Evolutionary conservation across 2,888 invertebrate genomes (phyloP).

Genomic region (Amiota mariae): DNA sequence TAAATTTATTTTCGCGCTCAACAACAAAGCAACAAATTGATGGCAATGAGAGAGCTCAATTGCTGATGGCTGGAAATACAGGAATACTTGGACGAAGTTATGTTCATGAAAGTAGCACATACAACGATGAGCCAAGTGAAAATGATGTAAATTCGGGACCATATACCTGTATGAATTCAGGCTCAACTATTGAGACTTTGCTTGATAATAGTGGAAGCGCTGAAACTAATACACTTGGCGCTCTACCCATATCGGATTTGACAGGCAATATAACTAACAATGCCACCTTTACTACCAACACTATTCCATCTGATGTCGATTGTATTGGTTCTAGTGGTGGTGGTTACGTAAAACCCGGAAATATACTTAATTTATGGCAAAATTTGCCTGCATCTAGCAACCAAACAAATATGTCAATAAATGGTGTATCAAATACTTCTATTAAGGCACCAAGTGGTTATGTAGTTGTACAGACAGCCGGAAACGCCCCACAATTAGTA

Average conservation of each 20-base stretch:
- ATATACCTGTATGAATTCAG: constrained; percentile 20
- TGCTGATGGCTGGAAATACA: constrained; percentile 37
- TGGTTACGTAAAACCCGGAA: constrained; percentile 56
- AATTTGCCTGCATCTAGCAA: constrained; percentile 14
- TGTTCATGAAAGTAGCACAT: constrained; percentile 36
- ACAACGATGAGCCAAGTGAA: constrained; percentile 3
- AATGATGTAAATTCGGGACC: background rate
- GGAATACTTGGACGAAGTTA: background rate
- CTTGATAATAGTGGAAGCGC: background rate
- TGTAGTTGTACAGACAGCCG: constrained; percentile 50
- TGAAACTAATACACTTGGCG: too few species aligned
- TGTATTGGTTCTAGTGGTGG: constrained; percentile 19
- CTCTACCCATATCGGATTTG: too few species aligned
- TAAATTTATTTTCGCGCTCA: constrained; percentile 34
- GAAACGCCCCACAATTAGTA: constrained; percentile 10
- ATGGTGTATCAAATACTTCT: constrained; percentile 30
- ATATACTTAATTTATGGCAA: constrained; percentile 52
- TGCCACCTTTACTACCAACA: too few species aligned
- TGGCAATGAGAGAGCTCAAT: constrained; percentile 58
- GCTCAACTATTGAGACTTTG: constrained; percentile 6
- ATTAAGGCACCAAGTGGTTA: constrained; percentile 47
- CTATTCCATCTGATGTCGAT: background rate
- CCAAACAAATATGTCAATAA: background rate
- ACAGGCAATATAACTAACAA: too few species aligned
- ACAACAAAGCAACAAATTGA: constrained; percentile 45